phyloP scores from a whole-genome alignment of 1,140 invertebrate genomes.

The Marisa cornuarietis region DNA sequence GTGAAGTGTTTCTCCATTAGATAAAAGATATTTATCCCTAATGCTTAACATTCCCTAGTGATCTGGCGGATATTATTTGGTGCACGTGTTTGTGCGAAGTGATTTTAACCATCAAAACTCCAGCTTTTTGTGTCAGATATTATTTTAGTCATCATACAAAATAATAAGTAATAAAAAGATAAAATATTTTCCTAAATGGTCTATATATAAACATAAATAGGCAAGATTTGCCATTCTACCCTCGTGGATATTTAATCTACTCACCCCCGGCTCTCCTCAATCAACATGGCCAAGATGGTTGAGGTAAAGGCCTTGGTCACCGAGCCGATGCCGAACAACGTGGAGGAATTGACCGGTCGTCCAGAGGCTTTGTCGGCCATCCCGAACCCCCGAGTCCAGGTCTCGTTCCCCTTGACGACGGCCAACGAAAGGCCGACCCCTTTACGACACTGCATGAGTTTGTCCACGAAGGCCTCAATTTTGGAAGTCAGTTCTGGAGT shows the following conservation, averaged over 20 bases:
- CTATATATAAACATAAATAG: too few species aligned
- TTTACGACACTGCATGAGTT: constrained; percentile 10
- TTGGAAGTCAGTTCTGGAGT: constrained; percentile 9
- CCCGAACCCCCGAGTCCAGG: constrained; percentile 33
- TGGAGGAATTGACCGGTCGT: constrained; percentile 19
- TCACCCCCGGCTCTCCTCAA: constrained; percentile 21
- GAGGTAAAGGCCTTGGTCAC: constrained; percentile 34
- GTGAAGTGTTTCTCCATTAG: too few species aligned
- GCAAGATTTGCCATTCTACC: too few species aligned
- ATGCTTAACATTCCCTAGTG: too few species aligned
- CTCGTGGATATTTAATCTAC: not conserved
- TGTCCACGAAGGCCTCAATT: constrained; percentile 4
- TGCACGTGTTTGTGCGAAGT: too few species aligned
- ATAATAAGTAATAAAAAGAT: too few species aligned
- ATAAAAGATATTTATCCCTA: too few species aligned
- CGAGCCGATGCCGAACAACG: constrained; percentile 34
- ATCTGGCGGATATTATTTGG: too few species aligned
- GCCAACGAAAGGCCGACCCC: constrained; percentile 31
- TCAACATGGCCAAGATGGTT: constrained; percentile 30
- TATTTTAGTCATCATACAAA: too few species aligned
- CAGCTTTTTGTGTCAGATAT: too few species aligned
- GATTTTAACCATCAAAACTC: too few species aligned
- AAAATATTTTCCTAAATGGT: too few species aligned
- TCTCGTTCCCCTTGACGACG: constrained; percentile 33
- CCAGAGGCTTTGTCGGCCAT: constrained; percentile 21